These are phyloP conservation scores for Chymomyza costata DNA, from an alignment of 1,140 invertebrate genomes.

Conservation along the genomic window DNA sequence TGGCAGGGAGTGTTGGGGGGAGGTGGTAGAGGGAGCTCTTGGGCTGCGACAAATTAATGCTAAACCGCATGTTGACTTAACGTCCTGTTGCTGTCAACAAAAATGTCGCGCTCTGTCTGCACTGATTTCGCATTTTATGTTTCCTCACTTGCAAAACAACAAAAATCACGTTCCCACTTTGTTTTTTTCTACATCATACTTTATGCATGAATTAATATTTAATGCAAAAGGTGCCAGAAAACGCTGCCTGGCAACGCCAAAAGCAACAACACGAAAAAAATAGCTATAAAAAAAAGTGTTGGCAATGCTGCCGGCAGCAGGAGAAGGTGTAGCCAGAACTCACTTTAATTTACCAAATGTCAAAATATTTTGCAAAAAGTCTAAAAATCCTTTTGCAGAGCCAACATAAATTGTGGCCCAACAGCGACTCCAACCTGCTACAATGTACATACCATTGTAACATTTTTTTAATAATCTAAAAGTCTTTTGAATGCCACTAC, in stretches of 20 bases:
- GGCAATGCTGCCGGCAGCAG: no score
- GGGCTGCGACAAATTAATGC: conserved; percentile 10
- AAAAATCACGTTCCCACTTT: background rate
- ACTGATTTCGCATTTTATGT: conserved; percentile 23
- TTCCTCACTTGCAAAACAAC: conserved; percentile 1
- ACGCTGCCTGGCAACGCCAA: conserved; percentile 6
- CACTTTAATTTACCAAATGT: conserved; percentile 65
- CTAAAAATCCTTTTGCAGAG: conserved; percentile 3
- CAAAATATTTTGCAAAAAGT: conserved; percentile 31
- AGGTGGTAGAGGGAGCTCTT: background rate
- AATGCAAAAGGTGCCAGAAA: conserved; percentile 44
- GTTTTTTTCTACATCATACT: conserved; percentile 28
- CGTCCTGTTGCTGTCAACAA: conserved; percentile 18
- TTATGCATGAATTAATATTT: conserved; percentile 53
- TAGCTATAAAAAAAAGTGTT: conserved; percentile 4
- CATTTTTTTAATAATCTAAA: conserved; percentile 66
- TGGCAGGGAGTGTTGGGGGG: background rate
- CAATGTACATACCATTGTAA: conserved; percentile 35
- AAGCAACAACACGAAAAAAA: conserved; percentile 5
- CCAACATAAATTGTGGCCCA: conserved; percentile 20
- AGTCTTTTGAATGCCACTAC: conserved; percentile 49
- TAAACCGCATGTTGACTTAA: conserved; percentile 35
- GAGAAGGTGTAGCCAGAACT: conserved; percentile 24
- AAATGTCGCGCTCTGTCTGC: conserved; percentile 24
- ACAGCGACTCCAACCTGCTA: conserved; percentile 8